Percentiles rank a stretch among this genome's conserved stretches.
Evolutionary conservation across 2,113 vertebrate species (phyloP).

Genomic region (Sarotherodon lohbergeri): DNA sequence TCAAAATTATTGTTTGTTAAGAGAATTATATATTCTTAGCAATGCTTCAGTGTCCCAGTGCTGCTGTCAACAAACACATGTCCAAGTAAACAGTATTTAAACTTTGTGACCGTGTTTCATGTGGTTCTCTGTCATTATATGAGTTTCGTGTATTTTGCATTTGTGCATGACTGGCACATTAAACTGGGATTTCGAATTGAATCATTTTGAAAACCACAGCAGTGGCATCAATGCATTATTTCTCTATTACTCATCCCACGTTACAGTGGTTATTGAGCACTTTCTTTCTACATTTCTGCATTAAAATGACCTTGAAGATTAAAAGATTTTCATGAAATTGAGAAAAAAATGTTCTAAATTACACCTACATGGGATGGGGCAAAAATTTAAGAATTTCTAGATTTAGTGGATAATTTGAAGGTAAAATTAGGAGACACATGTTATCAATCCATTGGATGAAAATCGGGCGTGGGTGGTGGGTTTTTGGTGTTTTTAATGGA

Average conservation of each 20-base stretch:
- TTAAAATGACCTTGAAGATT: not conserved
- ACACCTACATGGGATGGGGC: not conserved
- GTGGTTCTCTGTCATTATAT: not conserved
- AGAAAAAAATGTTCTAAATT: accelerated
- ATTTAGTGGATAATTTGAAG: not conserved
- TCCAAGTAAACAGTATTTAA: not conserved
- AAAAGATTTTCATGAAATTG: not conserved
- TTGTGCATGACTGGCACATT: not conserved
- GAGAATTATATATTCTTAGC: not conserved
- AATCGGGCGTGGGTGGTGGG: not conserved
- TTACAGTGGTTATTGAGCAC: not conserved
- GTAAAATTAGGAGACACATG: not conserved
- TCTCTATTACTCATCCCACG: not conserved
- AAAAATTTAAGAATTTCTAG: not conserved
- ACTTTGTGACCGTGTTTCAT: not conserved
- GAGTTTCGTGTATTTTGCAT: not conserved
- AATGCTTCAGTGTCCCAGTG: not conserved
- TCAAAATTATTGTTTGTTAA: not conserved
- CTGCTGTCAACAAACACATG: not conserved
- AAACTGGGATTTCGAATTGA: not conserved
- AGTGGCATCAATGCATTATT: not conserved
- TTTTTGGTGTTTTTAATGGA: not conserved
- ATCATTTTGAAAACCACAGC: not conserved
- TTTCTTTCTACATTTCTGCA: not conserved
- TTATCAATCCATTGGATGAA: not conserved